Conservation (phyloP, 2,797 vertebrate genomes). For the Myioborus miniatus region DNA sequence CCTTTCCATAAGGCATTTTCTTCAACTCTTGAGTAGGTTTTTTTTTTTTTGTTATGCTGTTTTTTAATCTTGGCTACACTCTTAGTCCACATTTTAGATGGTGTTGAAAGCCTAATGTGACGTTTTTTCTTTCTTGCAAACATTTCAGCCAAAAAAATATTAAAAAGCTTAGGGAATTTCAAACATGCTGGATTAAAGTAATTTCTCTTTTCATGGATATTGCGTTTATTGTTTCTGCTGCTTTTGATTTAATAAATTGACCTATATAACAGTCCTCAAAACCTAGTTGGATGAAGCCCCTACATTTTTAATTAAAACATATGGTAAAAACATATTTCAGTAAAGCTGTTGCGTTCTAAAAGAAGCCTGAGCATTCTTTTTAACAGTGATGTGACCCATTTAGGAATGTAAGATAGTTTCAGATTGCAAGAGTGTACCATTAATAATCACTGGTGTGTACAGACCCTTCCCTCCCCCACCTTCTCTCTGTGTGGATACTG, state of each 20-base stretch:
- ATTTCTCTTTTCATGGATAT: neutral
- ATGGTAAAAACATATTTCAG: conserved; percentile 56
- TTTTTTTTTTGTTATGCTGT: neutral
- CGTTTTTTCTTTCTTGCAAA: neutral
- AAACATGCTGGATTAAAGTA: neutral
- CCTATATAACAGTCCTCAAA: neutral
- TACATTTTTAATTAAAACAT: conserved; percentile 55
- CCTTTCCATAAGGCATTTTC: neutral
- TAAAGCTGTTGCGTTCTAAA: conserved; percentile 44
- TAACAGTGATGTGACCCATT: conserved; percentile 21
- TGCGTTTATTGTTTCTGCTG: neutral
- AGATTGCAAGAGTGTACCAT: neutral
- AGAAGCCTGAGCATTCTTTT: conserved; percentile 7
- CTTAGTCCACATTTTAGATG: neutral
- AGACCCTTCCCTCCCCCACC: neutral
- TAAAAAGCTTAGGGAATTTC: neutral
- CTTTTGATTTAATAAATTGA: conserved; percentile 22
- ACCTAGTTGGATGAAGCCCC: neutral
- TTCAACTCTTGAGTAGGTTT: neutral
- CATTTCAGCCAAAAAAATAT: neutral
- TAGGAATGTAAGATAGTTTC: neutral
- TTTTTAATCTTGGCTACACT: neutral
- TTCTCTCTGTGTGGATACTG: neutral
- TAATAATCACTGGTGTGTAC: neutral
- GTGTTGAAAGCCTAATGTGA: neutral